Percentiles rank a stretch among this genome's conserved stretches.
These are phyloP conservation scores for Enteromius anoplus DNA, from an alignment of 2,797 vertebrate species.

Conservation along the genomic window DNA sequence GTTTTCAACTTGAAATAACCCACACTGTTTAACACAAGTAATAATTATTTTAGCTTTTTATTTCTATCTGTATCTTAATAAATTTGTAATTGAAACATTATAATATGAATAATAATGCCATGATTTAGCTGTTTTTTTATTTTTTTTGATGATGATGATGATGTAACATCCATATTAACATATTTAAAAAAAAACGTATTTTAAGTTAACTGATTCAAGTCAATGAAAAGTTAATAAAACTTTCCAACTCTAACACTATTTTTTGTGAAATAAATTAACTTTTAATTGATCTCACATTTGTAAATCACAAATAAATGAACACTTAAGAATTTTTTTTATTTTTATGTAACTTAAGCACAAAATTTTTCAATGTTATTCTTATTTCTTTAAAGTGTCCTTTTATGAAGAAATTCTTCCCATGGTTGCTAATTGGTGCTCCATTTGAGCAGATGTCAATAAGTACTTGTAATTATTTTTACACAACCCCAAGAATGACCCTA, in stretches of 20 bases:
- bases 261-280: not conserved
- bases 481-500: not conserved
- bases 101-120: not conserved
- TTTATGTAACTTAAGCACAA: not conserved
- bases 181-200: not conserved
- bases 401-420: not conserved
- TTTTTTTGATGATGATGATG: too few relatives aligned
- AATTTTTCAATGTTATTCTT: not conserved
- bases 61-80: not conserved
- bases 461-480: conserved; percentile 8
- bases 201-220: not conserved
- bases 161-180: too few relatives aligned
- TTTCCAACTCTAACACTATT: not conserved
- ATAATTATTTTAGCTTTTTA: not conserved
- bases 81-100: not conserved
- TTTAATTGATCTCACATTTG: not conserved
- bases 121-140: not conserved
- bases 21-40: not conserved
- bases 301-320: not conserved
- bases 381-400: not conserved
- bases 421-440: not conserved
- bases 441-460: conserved; percentile 31
- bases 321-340: not conserved
- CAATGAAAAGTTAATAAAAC: not conserved
- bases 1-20: not conserved